Conservation (phyloP, 2,797 vertebrate species). For the Margarornis squamiger region DNA sequence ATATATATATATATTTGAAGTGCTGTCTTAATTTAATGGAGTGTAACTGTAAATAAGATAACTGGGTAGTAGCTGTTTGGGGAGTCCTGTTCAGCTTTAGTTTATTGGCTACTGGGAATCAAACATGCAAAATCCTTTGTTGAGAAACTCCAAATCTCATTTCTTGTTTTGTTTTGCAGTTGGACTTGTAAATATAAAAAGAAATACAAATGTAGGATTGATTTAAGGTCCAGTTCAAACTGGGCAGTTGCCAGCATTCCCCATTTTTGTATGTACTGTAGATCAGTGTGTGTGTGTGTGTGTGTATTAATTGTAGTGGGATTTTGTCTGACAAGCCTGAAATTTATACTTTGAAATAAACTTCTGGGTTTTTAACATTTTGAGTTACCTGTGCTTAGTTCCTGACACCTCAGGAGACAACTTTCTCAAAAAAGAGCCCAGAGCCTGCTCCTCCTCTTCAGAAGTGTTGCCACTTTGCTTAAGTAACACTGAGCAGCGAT, state of each 20-base stretch:
- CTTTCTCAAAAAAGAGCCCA: not conserved
- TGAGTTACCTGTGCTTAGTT: slow-evolving; percentile 68
- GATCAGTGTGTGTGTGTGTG: slow-evolving; percentile 36
- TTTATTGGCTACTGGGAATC: slow-evolving; percentile 63
- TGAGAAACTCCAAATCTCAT: slow-evolving; percentile 44
- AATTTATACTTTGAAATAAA: slow-evolving; percentile 85
- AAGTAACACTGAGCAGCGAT: rapidly evolving
- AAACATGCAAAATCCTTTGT: slow-evolving; percentile 59
- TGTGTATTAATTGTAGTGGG: slow-evolving; percentile 75
- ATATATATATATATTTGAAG: slow-evolving; percentile 46
- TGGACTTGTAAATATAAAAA: slow-evolving; percentile 73
- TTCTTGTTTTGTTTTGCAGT: slow-evolving; percentile 58
- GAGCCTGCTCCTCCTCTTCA: not conserved
- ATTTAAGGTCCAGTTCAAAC: slow-evolving; percentile 61
- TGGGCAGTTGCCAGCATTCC: slow-evolving; percentile 58
- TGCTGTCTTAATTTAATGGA: slow-evolving; percentile 14
- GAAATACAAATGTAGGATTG: slow-evolving; percentile 25
- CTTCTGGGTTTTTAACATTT: slow-evolving; percentile 75
- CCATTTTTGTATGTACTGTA: slow-evolving; percentile 73
- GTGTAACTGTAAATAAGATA: slow-evolving; percentile 72
- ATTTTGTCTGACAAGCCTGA: slow-evolving; percentile 76
- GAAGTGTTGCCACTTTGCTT: not conserved
- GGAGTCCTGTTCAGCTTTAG: slow-evolving; percentile 57
- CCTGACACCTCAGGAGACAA: not conserved
- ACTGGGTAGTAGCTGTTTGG: slow-evolving; percentile 61